These are phyloP conservation scores for Xanthia togata DNA, from an alignment of 2,888 invertebrate genomes.

Conservation along the genomic window DNA sequence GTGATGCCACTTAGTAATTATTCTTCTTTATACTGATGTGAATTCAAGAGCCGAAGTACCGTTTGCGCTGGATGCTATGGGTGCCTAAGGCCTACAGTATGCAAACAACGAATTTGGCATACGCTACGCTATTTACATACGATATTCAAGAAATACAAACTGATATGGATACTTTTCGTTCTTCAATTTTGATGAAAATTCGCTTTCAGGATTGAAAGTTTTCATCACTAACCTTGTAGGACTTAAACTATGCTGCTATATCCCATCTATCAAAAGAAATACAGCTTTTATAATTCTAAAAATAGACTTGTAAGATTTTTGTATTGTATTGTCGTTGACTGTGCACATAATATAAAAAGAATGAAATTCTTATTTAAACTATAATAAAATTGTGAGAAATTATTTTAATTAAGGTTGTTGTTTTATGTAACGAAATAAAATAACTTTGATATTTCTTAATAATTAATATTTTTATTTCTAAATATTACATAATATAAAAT, in stretches of 20 bases:
- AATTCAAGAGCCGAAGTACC: background rate
- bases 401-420: slow-evolving; percentile 39
- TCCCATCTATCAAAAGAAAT: background rate
- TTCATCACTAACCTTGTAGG: background rate
- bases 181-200: no score
- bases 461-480: slow-evolving; percentile 77
- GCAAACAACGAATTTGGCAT: background rate
- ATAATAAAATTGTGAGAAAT: slow-evolving; percentile 38
- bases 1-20: background rate
- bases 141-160: background rate
- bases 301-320: slow-evolving; percentile 17
- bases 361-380: slow-evolving; percentile 37
- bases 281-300: slow-evolving; percentile 1
- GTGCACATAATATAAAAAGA: slow-evolving; percentile 13
- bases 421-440: slow-evolving; percentile 63
- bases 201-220: background rate
- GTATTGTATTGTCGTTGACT: slow-evolving; percentile 34
- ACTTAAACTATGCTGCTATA: background rate
- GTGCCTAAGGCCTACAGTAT: background rate
- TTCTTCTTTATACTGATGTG: background rate
- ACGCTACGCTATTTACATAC: background rate
- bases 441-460: slow-evolving; percentile 65
- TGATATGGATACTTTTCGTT: background rate
- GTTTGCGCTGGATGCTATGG: background rate
- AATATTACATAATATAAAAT: slow-evolving; percentile 81